Base-by-base conservation (phyloP, 1,140 invertebrate genomes). In the Brachionus paranguensis region DNA sequence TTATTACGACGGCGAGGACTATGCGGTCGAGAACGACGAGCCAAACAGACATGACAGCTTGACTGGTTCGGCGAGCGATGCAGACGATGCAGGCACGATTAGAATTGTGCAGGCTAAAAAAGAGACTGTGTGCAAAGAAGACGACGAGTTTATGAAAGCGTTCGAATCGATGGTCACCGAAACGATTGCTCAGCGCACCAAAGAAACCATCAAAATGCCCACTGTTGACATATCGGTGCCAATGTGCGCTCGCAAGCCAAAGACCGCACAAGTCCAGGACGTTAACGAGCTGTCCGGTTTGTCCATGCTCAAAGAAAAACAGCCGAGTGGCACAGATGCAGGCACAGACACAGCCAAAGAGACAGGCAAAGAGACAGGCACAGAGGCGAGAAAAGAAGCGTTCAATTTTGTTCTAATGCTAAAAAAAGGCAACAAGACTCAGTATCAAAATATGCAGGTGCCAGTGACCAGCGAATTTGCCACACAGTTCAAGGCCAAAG, bases 151-250 rank as follows among this genome's bases (percentile, higher is more conserved):
- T 87, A 92, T 96, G 86, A 92, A 93, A 47, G 94, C 95, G 70
- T 93, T 98, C 86, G 96, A 98, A 86, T 95, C 94, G 90, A 96
- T 98, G 94, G 93, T 97, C 14, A 93, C 93, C 14, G 96, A 98
- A 86, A 96, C 94, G 87, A 94, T 96, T 86, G 87, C 96, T 85
- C 91, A 83, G 24, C 33, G 95, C 65, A 93, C 94, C 88, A 92
- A 94, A 65, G 95, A 97, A 87, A 92, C 92, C 0, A 90, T 94
- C 0, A 94, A 95, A 87, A 93, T 94, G 0, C 93, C 93, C 65
- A 93, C 94, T 86, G 92, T 95, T 68, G 95, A 97, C 86, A 97
- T 98, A 87, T 93, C 95, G 1, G 94, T 98, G 1, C 96, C 96
- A 0, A 92, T 96, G 85, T 89, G 43, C 8, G 53, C 53, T 12